Evolutionary conservation across 2,797 vertebrate species (phyloP), one percentile per base, ranked within the genome.

Genomic region (Lutjanus argentimaculatus): DNA sequence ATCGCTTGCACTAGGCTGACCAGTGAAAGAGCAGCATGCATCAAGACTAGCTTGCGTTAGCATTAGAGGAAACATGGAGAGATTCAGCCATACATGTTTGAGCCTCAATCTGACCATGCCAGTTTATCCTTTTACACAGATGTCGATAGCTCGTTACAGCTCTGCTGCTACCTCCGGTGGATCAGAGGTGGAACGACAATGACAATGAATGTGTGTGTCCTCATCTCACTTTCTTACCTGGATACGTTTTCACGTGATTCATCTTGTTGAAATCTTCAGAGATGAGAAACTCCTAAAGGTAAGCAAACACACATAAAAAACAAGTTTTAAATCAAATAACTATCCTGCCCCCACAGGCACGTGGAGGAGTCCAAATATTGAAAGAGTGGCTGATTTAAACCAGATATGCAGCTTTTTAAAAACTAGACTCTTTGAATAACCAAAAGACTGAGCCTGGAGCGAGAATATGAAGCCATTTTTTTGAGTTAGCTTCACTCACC

Each of bases 201-300:
- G n/a, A n/a, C n/a, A n/a, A n/a, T n/a, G n/a, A n/a, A n/a, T n/a
- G n/a, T n/a, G n/a, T n/a, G n/a, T n/a, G n/a, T n/a, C 1, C 25
- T 22, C 10, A 43, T 59, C 4, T 58, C 15, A 10, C 0, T 6
- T 17, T 63, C 84, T 93, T 95, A 99, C 98, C 98, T 97, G 98
- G 97, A 69, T 99, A 99, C 2, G 97, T 99, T 95, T 97, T 99
- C 80, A 99, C 96, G 66, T 98, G 98, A 92, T 95, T 98, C 97
- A 99, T 99, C 95, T 99, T 99, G 95, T 99, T 99, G 75, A 99
- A 99, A 93, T 99, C 98, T 93, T 99, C 98, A 75, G 98, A 98
- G 89, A 99, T 96, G n/a, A 97, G 96, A 92, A 99, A 99, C 88
- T 99, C 98, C 98, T 99, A 89, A 89, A 87, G 63, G 4, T 0